A percentile compares a stretch with the other conserved stretches of the same genome.
Evolutionary conservation across 2,888 invertebrate species (phyloP).

Genomic region (Drosophila longiperda): DNA sequence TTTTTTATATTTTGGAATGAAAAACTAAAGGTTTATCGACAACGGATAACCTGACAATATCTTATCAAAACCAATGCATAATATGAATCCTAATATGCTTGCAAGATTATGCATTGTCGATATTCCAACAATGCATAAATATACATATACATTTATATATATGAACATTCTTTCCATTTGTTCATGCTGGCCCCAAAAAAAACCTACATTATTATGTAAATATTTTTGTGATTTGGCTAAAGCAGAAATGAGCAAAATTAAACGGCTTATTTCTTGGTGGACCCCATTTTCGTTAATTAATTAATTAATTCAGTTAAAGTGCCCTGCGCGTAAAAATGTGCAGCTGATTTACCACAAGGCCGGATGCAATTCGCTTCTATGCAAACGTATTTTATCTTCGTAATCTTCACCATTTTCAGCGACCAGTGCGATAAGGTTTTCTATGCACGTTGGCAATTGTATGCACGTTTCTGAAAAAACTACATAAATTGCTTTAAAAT

Average conservation of each 20-base stretch:
- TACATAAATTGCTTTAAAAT: constrained; percentile 85
- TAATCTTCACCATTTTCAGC: constrained; percentile 88
- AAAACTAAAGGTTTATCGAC: not conserved
- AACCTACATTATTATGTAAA: not conserved
- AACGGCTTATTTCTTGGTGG: not conserved
- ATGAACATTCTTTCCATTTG: not conserved
- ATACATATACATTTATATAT: not conserved
- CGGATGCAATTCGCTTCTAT: constrained; percentile 85
- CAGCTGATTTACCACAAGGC: constrained; percentile 84
- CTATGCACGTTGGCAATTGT: constrained; percentile 86
- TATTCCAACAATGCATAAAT: not conserved
- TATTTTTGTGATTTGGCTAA: not conserved
- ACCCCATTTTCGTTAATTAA: not conserved
- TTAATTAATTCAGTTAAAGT: constrained; percentile 5
- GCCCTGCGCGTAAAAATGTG: constrained; percentile 54
- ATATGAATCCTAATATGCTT: not conserved
- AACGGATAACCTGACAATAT: not conserved
- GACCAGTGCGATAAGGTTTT: constrained; percentile 87
- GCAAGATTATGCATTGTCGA: not conserved
- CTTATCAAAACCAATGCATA: not conserved
- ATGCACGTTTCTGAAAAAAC: constrained; percentile 85
- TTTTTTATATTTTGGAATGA: not conserved
- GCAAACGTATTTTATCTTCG: constrained; percentile 87
- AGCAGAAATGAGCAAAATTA: not conserved
- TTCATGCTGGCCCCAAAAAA: not conserved